Conservation (phyloP, 2,113 vertebrate genomes). For the Harpagus bidentatus region DNA sequence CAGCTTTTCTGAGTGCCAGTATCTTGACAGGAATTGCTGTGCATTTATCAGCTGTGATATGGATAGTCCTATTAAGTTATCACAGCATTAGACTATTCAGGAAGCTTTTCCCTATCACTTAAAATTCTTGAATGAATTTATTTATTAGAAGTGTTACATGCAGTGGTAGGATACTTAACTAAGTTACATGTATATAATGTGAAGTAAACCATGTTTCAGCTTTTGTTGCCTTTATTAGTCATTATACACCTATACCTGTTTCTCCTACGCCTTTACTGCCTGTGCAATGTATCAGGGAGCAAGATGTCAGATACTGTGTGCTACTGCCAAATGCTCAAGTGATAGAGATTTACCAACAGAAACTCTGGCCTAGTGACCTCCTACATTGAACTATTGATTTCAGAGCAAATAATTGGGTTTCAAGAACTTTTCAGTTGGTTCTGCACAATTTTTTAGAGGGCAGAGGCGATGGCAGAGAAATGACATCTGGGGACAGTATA, state of each 20-base stretch:
- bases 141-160: not conserved
- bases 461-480: not conserved
- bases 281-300: not conserved
- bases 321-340: not conserved
- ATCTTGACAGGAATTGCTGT: not conserved
- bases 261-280: not conserved
- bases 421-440: not conserved
- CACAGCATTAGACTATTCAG: not conserved
- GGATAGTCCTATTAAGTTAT: slow-evolving; percentile 23
- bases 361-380: not conserved
- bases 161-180: not conserved
- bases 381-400: slow-evolving; percentile 19
- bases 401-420: slow-evolving; percentile 8
- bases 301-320: not conserved
- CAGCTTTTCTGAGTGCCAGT: not conserved
- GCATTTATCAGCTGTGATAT: slow-evolving; percentile 9
- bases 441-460: not conserved
- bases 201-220: not conserved
- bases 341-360: not conserved
- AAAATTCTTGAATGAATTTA: not conserved
- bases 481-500: not conserved
- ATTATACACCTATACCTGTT: not conserved
- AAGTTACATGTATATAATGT: not conserved
- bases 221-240: not conserved
- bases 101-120: not conserved